Evolutionary conservation across 2,113 vertebrate species (phyloP), one percentile per base, ranked within the genome.

Genomic region (Eclectus roratus): DNA sequence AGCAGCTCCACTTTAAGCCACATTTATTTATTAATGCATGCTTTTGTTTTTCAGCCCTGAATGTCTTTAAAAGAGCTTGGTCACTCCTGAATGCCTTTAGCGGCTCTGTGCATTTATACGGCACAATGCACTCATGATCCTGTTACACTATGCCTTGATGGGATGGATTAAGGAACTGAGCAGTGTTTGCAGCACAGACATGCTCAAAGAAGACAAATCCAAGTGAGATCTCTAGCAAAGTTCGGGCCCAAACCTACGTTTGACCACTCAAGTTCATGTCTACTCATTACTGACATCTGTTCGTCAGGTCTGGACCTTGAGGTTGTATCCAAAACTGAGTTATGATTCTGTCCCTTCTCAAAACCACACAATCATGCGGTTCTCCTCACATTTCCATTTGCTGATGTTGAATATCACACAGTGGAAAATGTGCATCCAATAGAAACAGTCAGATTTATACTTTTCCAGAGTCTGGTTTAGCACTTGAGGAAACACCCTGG

Each of bases 21-120:
- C 31, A 12, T 86, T 81, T 86, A 52, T 95, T 94, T 86, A 96
- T 93, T 94, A 94, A 87, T 37, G 65, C 8, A 16, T 31, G 13
- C 27, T 73, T 88, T 89, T 85, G 17, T 63, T 92, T 94, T 70
- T 93, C 73, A 91, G 5, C 19, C 41, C 16, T 76, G 44, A 92
- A 86, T 63, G 47, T 69, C 77, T 87, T 79, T n/a, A 89, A 86
- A 87, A 88, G 47, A 46, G 64, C 89, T 89, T 93, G 93, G 73
- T 58, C 66, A 77, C 61, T 41, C 11, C 2, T 64, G 85, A 88
- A 37, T 65, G 85, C 56, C 73, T 93, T 89, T 76, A 91, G 55
- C 47, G 47, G 12, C 72, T 65, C 39, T 1, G 7, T 53, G 80
- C 49, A 35, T 93, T 92, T 82, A 56, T 15, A 69, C 0, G 6